These are phyloP conservation scores for Nothura maculosa DNA, from an alignment of 2,797 vertebrate species.

Conservation along the genomic window DNA sequence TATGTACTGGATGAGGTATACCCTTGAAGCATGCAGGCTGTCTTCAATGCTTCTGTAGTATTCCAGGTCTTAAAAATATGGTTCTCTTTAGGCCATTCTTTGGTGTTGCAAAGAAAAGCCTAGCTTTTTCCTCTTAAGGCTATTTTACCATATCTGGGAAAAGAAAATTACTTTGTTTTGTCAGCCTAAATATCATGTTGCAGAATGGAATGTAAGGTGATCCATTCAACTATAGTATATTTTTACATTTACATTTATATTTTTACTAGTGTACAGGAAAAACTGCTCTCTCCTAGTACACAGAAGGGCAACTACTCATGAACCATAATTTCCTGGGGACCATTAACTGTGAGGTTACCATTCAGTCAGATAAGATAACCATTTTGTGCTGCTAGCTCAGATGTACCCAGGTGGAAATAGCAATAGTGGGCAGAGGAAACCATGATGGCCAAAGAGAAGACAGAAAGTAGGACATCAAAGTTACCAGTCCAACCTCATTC, in stretches of 20 bases:
- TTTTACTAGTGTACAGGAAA: background rate
- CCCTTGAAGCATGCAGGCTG: background rate
- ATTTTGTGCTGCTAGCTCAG: background rate
- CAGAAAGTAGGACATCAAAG: background rate
- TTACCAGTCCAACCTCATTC: background rate
- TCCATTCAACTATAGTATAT: background rate
- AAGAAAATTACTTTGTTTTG: background rate
- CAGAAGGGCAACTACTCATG: background rate
- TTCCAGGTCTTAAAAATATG: background rate
- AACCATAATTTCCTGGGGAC: background rate
- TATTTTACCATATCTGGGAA: background rate
- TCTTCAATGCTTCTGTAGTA: background rate
- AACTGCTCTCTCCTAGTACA: background rate
- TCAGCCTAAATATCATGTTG: background rate
- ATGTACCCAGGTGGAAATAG: background rate
- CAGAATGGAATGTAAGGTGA: background rate
- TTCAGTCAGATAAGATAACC: rapidly evolving
- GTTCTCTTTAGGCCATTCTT: background rate
- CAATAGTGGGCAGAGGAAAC: background rate
- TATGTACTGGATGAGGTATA: background rate
- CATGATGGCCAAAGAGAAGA: background rate
- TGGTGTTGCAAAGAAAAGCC: background rate
- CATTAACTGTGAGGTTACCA: background rate
- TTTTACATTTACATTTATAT: too few species aligned
- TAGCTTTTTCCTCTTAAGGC: background rate